These are phyloP conservation scores for Aptenodytes patagonicus DNA, from an alignment of 2,113 vertebrate genomes.

Conservation along the genomic window DNA sequence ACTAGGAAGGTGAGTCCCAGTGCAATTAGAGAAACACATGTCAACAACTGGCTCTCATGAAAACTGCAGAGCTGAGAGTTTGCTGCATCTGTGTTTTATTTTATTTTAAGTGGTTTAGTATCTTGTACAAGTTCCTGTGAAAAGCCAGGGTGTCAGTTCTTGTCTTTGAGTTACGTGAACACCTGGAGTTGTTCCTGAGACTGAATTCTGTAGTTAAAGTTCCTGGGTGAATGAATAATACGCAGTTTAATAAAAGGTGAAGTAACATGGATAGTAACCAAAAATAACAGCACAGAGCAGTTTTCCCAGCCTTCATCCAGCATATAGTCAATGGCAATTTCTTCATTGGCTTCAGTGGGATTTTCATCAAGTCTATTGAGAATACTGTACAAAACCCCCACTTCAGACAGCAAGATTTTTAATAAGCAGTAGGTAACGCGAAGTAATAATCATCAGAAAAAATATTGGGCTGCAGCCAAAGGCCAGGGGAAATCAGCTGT, in stretches of 20 bases:
- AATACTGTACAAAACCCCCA: neutral
- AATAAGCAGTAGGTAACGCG: rapidly evolving
- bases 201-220: neutral
- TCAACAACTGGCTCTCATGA: conserved; percentile 11
- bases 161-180: neutral
- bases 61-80: conserved; percentile 5
- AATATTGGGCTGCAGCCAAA: neutral
- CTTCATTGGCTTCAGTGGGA: neutral
- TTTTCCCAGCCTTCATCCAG: neutral
- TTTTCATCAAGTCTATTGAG: neutral
- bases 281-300: neutral
- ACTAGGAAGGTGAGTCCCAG: conserved; percentile 9
- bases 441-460: neutral
- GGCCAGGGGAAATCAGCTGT: neutral
- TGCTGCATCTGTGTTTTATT: conserved; percentile 14
- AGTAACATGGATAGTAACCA: neutral
- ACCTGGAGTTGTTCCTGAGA: conserved; percentile 1
- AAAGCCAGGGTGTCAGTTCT: neutral
- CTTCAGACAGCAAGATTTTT: neutral
- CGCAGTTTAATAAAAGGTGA: conserved; percentile 26
- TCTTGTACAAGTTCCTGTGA: neutral
- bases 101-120: neutral
- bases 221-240: conserved; percentile 34
- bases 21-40: conserved; percentile 7
- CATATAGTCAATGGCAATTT: neutral